Evolutionary conservation across 2,888 invertebrate genomes (phyloP).

Genomic region (Amphiduros pacificus): DNA sequence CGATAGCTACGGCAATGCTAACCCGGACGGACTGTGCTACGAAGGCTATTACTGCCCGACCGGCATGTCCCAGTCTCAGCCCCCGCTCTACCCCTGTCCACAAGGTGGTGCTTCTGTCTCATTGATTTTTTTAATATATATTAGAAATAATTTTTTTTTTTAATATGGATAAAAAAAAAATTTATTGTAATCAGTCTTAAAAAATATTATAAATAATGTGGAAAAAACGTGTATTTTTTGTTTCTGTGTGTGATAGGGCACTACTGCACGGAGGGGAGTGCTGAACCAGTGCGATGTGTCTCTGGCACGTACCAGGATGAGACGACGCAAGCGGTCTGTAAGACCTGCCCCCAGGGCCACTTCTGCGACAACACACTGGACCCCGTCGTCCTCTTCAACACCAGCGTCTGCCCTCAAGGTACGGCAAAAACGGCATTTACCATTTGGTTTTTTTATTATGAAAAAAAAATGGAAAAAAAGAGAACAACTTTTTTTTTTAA

Average conservation of each 20-base stretch:
- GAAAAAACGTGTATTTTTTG: neutral
- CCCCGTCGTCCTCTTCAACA: slow-evolving; percentile 50
- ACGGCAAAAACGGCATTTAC: no score
- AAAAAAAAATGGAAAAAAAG: no score
- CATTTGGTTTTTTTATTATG: no score
- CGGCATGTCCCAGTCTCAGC: slow-evolving; percentile 43
- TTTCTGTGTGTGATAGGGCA: slow-evolving; percentile 38
- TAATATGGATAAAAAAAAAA: neutral
- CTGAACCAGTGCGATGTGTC: slow-evolving; percentile 44
- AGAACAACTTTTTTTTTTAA: no score
- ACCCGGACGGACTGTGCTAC: slow-evolving; percentile 40
- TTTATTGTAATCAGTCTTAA: neutral
- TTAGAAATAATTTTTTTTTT: neutral
- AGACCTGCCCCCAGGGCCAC: slow-evolving; percentile 48
- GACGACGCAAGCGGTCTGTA: slow-evolving; percentile 42
- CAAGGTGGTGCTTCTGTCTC: slow-evolving; percentile 32
- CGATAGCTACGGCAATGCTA: slow-evolving; percentile 46
- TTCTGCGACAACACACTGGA: slow-evolving; percentile 51
- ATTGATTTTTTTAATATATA: neutral
- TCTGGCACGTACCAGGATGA: slow-evolving; percentile 53
- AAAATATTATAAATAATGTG: neutral
- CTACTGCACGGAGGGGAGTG: slow-evolving; percentile 46
- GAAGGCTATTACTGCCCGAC: slow-evolving; percentile 51
- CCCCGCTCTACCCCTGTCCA: slow-evolving; percentile 45
- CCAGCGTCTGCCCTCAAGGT: slow-evolving; percentile 49